A percentile compares a stretch with the other conserved stretches of the same genome.
These are phyloP conservation scores for Crotalus viridis DNA, from an alignment of 2,113 vertebrate species.

Conservation along the genomic window DNA sequence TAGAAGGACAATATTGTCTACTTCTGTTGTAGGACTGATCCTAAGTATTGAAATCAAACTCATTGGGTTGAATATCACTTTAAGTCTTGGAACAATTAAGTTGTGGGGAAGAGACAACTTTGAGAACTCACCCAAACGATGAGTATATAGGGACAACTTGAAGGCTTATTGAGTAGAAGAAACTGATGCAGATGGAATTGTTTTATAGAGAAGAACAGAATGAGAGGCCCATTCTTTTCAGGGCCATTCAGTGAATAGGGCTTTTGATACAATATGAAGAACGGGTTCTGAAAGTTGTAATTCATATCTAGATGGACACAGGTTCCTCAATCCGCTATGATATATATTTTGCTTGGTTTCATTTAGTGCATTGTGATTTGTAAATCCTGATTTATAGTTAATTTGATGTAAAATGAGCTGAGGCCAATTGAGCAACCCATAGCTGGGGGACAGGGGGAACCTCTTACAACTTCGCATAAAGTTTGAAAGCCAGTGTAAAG, in stretches of 20 bases:
- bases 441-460: neutral
- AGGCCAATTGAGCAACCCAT: neutral
- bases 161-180: neutral
- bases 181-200: neutral
- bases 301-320: neutral
- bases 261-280: neutral
- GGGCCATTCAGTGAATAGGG: neutral
- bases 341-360: neutral
- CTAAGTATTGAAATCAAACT: neutral
- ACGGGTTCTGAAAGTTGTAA: neutral
- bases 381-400: neutral
- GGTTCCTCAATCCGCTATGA: neutral
- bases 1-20: neutral
- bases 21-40: neutral
- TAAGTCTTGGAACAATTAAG: neutral
- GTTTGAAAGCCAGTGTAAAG: neutral
- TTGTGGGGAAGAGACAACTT: neutral
- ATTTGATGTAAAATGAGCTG: neutral
- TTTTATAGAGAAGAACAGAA: neutral
- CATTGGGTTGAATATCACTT: neutral
- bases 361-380: neutral
- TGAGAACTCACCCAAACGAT: neutral
- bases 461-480: neutral
- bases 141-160: neutral
- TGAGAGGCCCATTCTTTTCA: neutral